Conservation (phyloP, 2,797 vertebrate species). For the Sebastolobus alascanus region DNA sequence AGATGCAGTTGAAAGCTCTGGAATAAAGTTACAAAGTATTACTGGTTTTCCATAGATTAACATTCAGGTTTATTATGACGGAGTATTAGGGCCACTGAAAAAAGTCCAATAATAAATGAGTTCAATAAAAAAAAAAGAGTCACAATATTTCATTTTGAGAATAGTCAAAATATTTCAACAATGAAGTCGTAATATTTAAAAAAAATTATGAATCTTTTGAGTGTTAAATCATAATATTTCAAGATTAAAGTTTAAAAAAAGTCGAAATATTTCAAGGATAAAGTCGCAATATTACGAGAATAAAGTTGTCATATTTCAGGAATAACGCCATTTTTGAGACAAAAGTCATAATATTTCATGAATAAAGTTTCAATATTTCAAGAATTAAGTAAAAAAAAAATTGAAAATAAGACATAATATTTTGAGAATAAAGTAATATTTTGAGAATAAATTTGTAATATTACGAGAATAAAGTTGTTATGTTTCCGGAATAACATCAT, state of each 20-base stretch:
- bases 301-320: background rate
- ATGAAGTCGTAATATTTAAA: background rate
- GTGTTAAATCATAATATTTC: no score
- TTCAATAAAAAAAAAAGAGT: background rate
- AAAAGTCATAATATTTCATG: no score
- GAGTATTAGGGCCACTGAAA: conserved; percentile 7
- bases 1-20: background rate
- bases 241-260: background rate
- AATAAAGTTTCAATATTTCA: background rate
- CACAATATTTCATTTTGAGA: background rate
- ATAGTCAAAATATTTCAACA: background rate
- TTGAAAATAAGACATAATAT: no score
- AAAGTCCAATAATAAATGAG: background rate
- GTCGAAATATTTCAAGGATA: background rate
- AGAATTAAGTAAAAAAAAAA: no score
- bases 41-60: background rate
- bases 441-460: no score
- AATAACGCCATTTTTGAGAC: background rate
- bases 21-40: background rate
- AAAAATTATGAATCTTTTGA: background rate
- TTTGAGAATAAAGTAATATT: no score
- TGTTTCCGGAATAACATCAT: no score
- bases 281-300: background rate
- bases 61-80: background rate
- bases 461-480: no score